Percentiles rank a stretch among this genome's conserved stretches.
phyloP scores from a whole-genome alignment of 2,797 vertebrate genomes.

The Eulemur mongoz region DNA sequence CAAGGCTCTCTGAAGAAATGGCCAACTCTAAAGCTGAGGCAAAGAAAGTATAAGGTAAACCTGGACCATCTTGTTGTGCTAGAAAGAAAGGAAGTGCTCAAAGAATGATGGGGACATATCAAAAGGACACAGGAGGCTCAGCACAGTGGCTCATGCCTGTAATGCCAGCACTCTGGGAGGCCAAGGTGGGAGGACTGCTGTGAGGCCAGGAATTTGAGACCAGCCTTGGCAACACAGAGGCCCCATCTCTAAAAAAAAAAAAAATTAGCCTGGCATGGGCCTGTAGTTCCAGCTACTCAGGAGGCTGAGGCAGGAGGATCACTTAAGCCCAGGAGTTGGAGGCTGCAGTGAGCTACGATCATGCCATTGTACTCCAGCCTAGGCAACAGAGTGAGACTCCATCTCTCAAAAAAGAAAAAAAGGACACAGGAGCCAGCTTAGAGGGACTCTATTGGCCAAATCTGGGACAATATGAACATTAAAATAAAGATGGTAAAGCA shows the following conservation, averaged over 20 bases:
- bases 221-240: not conserved
- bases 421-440: not conserved
- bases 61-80: not conserved
- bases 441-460: not conserved
- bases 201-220: not conserved
- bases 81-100: not conserved
- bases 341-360: not conserved
- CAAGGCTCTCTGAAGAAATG: not conserved
- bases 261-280: not conserved
- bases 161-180: not conserved
- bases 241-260: not conserved
- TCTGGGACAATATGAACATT: not conserved
- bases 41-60: not conserved
- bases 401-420: not conserved
- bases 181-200: not conserved
- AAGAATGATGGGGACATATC: not conserved
- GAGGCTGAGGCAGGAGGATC: not conserved
- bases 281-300: not conserved
- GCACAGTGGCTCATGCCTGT: not conserved
- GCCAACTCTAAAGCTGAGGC: not conserved
- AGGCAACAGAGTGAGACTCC: not conserved
- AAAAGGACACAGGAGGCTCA: not conserved
- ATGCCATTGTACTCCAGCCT: not conserved
- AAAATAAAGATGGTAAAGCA: not conserved
- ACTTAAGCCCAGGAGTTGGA: not conserved